Evolutionary conservation across 2,113 vertebrate genomes (phyloP).

Genomic region (Peromyscus polionotus): DNA sequence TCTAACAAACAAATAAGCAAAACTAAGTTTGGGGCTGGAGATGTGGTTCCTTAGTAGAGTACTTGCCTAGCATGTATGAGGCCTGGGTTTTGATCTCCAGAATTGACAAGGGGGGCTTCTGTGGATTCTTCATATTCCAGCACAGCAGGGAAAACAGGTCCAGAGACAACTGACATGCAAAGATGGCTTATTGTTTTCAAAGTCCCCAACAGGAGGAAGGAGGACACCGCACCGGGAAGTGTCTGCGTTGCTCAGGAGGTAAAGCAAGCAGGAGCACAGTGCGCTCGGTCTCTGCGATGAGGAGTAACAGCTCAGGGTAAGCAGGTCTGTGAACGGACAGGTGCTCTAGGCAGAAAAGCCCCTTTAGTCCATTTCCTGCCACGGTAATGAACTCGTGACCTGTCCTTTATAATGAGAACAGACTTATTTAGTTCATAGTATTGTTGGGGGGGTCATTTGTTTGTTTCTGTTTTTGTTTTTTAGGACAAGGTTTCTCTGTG

Average conservation of each 20-base stretch:
- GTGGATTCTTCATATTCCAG: neutral
- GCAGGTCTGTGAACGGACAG: neutral
- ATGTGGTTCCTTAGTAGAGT: neutral
- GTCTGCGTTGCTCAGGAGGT: neutral
- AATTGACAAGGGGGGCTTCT: neutral
- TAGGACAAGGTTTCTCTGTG: neutral
- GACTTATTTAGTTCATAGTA: neutral
- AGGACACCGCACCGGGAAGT: neutral
- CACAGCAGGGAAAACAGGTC: neutral
- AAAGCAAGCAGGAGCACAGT: neutral
- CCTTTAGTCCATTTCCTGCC: neutral
- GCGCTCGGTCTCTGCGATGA: fast-evolving
- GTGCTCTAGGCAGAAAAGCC: neutral
- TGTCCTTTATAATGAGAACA: neutral
- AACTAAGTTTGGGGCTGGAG: neutral
- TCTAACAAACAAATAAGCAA: neutral
- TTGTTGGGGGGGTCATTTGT: neutral
- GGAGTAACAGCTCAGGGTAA: neutral
- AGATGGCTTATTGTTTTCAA: neutral
- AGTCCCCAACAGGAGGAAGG: neutral
- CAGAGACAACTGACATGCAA: neutral
- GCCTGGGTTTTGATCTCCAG: neutral
- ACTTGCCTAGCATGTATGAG: neutral
- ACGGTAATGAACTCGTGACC: neutral
- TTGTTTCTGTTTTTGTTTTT: neutral